Evolutionary conservation across 2,113 vertebrate genomes (phyloP).

Genomic region (Leuciscus idus): DNA sequence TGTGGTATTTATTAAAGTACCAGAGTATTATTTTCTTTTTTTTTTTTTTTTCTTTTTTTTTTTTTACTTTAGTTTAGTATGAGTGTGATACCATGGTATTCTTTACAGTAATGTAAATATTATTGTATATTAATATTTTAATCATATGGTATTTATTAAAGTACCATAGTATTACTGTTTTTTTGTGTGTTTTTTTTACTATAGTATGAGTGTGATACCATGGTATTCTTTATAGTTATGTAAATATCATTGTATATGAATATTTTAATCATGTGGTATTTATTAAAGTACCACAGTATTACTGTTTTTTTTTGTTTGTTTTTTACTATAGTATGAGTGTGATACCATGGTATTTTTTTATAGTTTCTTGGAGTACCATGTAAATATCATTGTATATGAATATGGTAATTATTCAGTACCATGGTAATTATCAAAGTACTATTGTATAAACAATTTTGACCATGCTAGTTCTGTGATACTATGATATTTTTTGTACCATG

Average conservation of each 20-base stretch:
- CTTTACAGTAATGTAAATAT: not conserved
- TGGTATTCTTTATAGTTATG: not conserved
- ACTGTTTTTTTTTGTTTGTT: too few species aligned
- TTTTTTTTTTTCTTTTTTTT: too few species aligned
- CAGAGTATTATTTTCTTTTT: not conserved
- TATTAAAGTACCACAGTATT: not conserved
- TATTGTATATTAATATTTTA: not conserved
- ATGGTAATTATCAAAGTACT: not conserved
- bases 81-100: not conserved
- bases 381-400: not conserved
- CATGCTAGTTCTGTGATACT: not conserved
- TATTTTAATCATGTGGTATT: not conserved
- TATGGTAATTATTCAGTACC: not conserved
- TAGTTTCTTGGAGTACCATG: not conserved
- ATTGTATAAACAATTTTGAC: not conserved
- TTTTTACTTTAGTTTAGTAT: too few species aligned
- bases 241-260: too few species aligned
- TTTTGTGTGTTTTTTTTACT: not conserved
- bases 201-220: too few species aligned
- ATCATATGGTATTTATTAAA: not conserved
- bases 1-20: not conserved
- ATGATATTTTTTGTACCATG: not conserved
- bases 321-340: not conserved
- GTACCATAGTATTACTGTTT: not conserved
- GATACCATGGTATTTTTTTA: not conserved